Evolutionary conservation across 2,888 invertebrate genomes (phyloP).

Genomic region (Eristalinus aeneus): DNA sequence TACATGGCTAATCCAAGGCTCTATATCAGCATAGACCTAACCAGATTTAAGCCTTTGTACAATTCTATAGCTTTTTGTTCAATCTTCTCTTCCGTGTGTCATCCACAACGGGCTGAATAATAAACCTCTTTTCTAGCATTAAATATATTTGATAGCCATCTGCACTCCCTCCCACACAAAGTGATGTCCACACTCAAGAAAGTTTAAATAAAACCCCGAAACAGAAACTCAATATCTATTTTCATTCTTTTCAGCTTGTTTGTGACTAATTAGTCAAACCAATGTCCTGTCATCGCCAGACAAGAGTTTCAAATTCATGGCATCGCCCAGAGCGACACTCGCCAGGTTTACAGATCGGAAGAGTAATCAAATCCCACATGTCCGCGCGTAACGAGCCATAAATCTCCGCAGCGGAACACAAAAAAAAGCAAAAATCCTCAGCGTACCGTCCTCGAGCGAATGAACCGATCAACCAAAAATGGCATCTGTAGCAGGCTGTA

Average conservation of each 20-base stretch:
- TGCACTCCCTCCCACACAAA: too few species aligned
- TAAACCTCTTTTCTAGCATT: too few species aligned
- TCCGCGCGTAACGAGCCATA: neutral
- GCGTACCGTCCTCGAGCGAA: neutral
- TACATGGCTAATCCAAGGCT: too few species aligned
- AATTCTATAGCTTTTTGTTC: too few species aligned
- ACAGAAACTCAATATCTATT: too few species aligned
- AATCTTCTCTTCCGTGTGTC: too few species aligned
- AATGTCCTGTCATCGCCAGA: neutral
- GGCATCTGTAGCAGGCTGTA: neutral
- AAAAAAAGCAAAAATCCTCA: neutral
- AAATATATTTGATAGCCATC: too few species aligned
- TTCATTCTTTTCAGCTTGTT: neutral
- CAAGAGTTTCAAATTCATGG: neutral
- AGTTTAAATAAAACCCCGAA: too few species aligned
- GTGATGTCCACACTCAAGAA: too few species aligned
- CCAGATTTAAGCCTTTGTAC: too few species aligned
- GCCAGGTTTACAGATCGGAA: neutral
- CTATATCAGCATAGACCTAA: too few species aligned
- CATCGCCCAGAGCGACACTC: neutral
- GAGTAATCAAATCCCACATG: neutral
- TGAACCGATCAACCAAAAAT: neutral
- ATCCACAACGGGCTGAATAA: too few species aligned
- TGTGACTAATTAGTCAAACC: neutral
- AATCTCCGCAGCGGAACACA: neutral